Conservation (phyloP, 2,113 vertebrate genomes). For the Chrysemys picta region DNA sequence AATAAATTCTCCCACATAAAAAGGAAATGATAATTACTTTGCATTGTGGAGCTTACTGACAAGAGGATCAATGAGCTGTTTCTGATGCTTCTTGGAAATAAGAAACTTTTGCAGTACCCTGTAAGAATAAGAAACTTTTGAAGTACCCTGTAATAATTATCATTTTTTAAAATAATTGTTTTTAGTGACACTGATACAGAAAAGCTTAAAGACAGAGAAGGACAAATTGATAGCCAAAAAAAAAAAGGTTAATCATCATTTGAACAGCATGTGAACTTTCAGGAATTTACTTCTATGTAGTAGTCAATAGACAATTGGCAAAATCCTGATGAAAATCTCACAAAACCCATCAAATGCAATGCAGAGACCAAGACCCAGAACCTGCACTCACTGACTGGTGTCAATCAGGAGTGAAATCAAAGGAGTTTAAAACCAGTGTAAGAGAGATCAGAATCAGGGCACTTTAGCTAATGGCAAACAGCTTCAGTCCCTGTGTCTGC, state of each 20-base stretch:
- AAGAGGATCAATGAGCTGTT: neutral
- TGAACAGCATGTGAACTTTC: neutral
- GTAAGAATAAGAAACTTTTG: neutral
- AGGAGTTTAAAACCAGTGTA: neutral
- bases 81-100: slow-evolving; percentile 12
- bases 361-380: neutral
- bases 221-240: neutral
- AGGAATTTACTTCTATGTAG: neutral
- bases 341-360: neutral
- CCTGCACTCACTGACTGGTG: neutral
- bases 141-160: neutral
- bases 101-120: neutral
- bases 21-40: slow-evolving; percentile 42
- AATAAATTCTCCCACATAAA: neutral
- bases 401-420: neutral
- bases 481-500: neutral
- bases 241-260: neutral
- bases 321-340: neutral
- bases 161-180: neutral
- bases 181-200: neutral
- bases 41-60: slow-evolving; percentile 4
- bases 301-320: neutral
- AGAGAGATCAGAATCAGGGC: neutral
- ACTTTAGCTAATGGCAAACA: neutral
- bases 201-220: neutral